Conservation (phyloP, 2,888 invertebrate genomes). For the Metacarcinus magister region DNA sequence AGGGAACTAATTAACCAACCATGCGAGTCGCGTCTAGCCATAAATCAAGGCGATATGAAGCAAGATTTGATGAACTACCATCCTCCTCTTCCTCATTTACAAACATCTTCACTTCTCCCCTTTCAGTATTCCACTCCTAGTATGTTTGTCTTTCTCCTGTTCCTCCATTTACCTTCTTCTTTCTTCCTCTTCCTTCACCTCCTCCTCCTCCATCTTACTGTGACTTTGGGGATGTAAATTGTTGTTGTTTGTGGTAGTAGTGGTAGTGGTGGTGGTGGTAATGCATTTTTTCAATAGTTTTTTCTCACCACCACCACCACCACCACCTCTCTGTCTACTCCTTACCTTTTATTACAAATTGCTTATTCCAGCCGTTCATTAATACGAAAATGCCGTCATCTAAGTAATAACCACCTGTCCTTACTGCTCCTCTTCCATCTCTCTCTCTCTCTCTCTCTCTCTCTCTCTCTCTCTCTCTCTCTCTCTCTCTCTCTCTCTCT, state of each 20-base stretch:
- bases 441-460: conserved; percentile 10
- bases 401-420: background rate
- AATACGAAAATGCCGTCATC: background rate
- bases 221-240: too few species aligned
- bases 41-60: conserved; percentile 6
- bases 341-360: background rate
- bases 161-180: background rate
- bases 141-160: background rate
- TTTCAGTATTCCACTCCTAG: background rate
- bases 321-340: background rate
- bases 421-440: background rate
- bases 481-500: conserved; percentile 26
- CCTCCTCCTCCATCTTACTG: background rate
- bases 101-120: background rate
- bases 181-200: background rate
- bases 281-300: too few species aligned
- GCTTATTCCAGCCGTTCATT: background rate
- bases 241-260: too few species aligned
- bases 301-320: too few species aligned
- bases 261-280: too few species aligned
- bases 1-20: background rate
- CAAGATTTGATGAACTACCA: background rate
- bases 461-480: conserved; percentile 26
- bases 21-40: background rate
- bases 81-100: background rate